phyloP scores from a whole-genome alignment of 1,140 invertebrate species.

The Penaeus indicus region DNA sequence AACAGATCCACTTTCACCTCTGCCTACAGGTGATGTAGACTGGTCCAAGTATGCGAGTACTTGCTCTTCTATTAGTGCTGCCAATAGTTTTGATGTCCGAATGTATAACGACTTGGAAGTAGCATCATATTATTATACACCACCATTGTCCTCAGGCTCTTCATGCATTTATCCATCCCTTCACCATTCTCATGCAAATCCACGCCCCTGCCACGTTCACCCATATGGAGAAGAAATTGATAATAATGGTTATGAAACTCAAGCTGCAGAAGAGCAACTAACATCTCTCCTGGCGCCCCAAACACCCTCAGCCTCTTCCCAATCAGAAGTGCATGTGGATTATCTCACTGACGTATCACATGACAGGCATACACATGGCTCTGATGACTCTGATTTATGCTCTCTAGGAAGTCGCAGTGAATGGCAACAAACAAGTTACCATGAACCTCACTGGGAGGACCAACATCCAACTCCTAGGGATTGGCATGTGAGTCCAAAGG shows the following conservation, averaged over 20 bases:
- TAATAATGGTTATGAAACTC: not conserved
- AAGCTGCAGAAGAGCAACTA: not conserved
- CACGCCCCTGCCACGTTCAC: not conserved
- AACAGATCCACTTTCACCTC: constrained; percentile 34
- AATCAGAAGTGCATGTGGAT: not conserved
- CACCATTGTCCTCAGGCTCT: not conserved
- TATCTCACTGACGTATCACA: not conserved
- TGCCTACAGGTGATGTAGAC: constrained; percentile 27
- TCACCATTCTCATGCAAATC: not conserved
- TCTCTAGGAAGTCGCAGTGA: not conserved
- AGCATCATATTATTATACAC: constrained; percentile 37
- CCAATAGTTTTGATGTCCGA: constrained; percentile 49
- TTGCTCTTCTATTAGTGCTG: constrained; percentile 49
- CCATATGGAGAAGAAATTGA: too few relatives aligned
- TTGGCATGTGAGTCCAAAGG: not conserved
- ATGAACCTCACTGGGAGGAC: too few relatives aligned
- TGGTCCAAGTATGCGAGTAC: constrained; percentile 54
- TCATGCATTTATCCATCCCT: constrained; percentile 24
- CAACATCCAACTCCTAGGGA: too few relatives aligned
- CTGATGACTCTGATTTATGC: constrained; percentile 4
- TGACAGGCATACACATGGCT: not conserved
- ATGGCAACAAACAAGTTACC: too few relatives aligned
- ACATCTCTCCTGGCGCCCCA: not conserved
- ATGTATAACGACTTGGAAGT: constrained; percentile 62
- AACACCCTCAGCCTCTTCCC: not conserved